Conservation (phyloP, 2,113 vertebrate species). For the Recurvirostra avosetta region DNA sequence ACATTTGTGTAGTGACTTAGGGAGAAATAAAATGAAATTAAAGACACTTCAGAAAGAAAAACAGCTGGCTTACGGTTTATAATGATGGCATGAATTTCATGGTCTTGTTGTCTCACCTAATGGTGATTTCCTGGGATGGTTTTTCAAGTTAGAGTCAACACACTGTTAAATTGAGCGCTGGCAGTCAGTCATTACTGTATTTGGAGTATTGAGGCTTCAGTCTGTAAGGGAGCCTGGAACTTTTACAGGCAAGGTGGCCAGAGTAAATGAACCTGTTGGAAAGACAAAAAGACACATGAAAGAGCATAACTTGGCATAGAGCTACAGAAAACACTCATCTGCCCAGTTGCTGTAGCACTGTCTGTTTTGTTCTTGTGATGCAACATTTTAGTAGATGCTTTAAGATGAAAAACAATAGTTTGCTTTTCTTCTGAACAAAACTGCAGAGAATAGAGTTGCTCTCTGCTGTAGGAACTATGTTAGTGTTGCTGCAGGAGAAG, state of each 20-base stretch:
- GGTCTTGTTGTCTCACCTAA: neutral
- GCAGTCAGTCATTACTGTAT: neutral
- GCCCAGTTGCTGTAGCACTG: neutral
- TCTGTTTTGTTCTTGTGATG: neutral
- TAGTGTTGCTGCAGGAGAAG: neutral
- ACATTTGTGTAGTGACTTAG: neutral
- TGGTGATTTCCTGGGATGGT: neutral
- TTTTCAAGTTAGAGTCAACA: neutral
- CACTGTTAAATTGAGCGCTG: neutral
- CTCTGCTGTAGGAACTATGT: neutral
- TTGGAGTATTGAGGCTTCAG: neutral
- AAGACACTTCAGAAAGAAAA: slow-evolving; percentile 22
- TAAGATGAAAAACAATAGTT: neutral
- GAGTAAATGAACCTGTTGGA: neutral
- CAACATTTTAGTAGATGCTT: neutral
- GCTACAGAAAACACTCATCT: neutral
- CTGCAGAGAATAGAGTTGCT: neutral
- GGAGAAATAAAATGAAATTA: slow-evolving; percentile 14
- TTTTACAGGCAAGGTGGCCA: neutral
- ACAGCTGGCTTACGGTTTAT: neutral
- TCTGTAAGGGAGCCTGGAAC: neutral
- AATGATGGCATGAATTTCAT: neutral
- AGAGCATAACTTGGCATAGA: neutral
- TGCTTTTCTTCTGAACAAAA: neutral
- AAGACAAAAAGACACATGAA: neutral